A percentile compares a stretch with the other conserved stretches of the same genome.
Conservation (phyloP, 2,888 invertebrate species). For the Pollenia labialis region DNA sequence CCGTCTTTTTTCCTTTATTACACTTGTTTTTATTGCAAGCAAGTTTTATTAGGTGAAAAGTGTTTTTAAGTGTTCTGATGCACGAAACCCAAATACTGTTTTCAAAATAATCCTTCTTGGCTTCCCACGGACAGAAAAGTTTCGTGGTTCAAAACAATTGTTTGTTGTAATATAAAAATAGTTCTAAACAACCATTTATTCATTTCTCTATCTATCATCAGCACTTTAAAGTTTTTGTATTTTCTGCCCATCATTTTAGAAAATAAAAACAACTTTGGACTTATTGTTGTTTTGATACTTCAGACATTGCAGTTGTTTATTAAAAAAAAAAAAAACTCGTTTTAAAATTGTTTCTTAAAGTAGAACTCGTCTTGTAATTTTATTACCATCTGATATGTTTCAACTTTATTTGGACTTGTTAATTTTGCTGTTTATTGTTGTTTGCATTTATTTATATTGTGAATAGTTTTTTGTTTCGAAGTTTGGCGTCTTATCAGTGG, state of each 20-base stretch:
- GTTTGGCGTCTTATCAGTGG: slow-evolving; percentile 16
- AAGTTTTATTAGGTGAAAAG: slow-evolving; percentile 74
- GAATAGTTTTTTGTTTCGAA: slow-evolving; percentile 3
- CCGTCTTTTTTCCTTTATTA: slow-evolving; percentile 36
- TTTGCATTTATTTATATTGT: slow-evolving; percentile 66
- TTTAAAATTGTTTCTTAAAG: slow-evolving; percentile 62
- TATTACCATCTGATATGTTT: slow-evolving; percentile 62
- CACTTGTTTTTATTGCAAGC: slow-evolving; percentile 37
- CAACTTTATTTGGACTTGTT: slow-evolving; percentile 56
- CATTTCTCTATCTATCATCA: slow-evolving; percentile 60
- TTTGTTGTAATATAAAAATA: slow-evolving; percentile 28
- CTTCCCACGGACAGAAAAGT: slow-evolving; percentile 9
- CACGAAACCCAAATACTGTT: slow-evolving; percentile 71
- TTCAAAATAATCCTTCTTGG: slow-evolving; percentile 7
- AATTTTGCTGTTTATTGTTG: slow-evolving; percentile 30
- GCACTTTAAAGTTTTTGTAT: slow-evolving; percentile 31
- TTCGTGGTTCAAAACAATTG: slow-evolving; percentile 36
- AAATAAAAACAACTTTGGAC: slow-evolving; percentile 40
- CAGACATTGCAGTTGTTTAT: slow-evolving; percentile 51
- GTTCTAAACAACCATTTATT: slow-evolving; percentile 54
- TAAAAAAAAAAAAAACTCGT: slow-evolving; percentile 41
- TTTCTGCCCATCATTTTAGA: slow-evolving; percentile 45
- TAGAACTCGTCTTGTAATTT: slow-evolving; percentile 53
- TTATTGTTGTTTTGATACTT: slow-evolving; percentile 44
- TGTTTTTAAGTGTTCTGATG: slow-evolving; percentile 73